A percentile compares a stretch with the other conserved stretches of the same genome.
Conservation (phyloP, 2,888 invertebrate genomes). For the Harpagoxenus sublaevis region DNA sequence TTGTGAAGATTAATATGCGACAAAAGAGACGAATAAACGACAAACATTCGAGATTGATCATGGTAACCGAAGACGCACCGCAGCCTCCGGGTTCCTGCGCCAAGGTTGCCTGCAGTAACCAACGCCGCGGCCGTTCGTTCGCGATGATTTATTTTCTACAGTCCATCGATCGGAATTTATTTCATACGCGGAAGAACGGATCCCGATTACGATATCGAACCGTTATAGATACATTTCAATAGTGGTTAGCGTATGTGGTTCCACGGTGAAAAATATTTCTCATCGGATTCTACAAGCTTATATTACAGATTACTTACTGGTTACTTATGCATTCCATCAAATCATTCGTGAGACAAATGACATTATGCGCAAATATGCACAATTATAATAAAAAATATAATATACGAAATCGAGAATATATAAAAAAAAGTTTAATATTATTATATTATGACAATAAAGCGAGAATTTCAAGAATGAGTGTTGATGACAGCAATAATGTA, state of each 20-base stretch:
- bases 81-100: constrained; percentile 76
- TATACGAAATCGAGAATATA: neutral
- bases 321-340: neutral
- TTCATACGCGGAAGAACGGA: constrained; percentile 75
- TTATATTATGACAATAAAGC: neutral
- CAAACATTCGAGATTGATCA: constrained; percentile 73
- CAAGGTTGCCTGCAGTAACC: constrained; percentile 72
- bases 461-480: neutral
- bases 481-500: neutral
- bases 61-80: constrained; percentile 78
- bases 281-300: neutral
- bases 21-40: constrained; percentile 72
- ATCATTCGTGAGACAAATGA: neutral
- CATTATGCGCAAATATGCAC: neutral
- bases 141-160: constrained; percentile 71
- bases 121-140: constrained; percentile 66
- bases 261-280: neutral
- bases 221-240: constrained; percentile 65
- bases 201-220: constrained; percentile 58
- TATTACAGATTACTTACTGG: neutral
- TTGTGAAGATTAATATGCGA: constrained; percentile 70
- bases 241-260: constrained; percentile 22
- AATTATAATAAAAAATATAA: neutral
- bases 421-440: neutral
- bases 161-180: constrained; percentile 72